Evolutionary conservation across 2,888 invertebrate genomes (phyloP).

Genomic region (Drosophila peninsularis): DNA sequence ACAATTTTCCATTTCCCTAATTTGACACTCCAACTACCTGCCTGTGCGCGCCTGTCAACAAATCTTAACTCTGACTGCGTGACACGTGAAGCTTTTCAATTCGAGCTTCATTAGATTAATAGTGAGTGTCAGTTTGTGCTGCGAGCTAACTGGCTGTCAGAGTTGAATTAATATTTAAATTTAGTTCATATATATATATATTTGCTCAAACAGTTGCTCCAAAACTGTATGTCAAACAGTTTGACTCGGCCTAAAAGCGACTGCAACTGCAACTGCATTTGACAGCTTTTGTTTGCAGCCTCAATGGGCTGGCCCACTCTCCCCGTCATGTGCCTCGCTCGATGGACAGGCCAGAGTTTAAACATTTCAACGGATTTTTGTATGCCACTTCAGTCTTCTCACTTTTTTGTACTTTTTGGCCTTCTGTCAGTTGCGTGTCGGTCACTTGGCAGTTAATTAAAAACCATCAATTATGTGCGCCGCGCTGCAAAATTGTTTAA

Average conservation of each 20-base stretch:
- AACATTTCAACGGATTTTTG: constrained; percentile 26
- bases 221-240: constrained; percentile 24
- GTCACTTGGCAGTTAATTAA: constrained; percentile 78
- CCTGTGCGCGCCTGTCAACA: neutral
- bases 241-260: constrained; percentile 45
- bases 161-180: constrained; percentile 20
- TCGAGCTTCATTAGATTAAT: neutral
- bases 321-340: constrained; percentile 16
- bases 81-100: neutral
- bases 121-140: constrained; percentile 2
- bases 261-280: constrained; percentile 32
- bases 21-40: neutral
- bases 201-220: neutral
- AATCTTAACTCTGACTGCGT: neutral
- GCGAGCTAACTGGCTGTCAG: constrained; percentile 1
- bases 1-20: neutral
- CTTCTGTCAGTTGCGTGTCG: constrained; percentile 67
- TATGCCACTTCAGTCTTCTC: neutral
- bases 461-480: constrained; percentile 76
- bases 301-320: constrained; percentile 15
- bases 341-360: constrained; percentile 23
- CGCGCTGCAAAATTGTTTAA: constrained; percentile 44
- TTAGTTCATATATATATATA: neutral
- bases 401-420: constrained; percentile 23
- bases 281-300: constrained; percentile 62